A percentile compares a stretch with the other conserved stretches of the same genome.
These are phyloP conservation scores for Alloplasta piceator DNA, from an alignment of 2,888 invertebrate genomes.

Conservation along the genomic window DNA sequence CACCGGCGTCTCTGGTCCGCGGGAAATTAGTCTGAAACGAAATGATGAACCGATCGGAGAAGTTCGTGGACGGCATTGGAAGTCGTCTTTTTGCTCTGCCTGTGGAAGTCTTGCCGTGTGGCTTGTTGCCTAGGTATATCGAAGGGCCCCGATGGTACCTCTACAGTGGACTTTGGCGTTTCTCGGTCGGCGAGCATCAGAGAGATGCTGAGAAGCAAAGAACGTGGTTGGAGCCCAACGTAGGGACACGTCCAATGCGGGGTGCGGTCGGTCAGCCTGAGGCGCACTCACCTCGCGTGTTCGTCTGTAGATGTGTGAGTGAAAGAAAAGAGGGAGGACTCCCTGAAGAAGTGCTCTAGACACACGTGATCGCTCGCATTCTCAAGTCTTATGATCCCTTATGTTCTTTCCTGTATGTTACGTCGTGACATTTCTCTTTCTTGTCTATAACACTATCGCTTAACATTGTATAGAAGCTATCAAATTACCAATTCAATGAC, in stretches of 20 bases:
- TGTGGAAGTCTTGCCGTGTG: constrained; percentile 6
- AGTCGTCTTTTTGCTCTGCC: neutral
- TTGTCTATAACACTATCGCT: neutral
- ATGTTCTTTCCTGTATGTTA: neutral
- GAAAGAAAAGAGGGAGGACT: constrained; percentile 6
- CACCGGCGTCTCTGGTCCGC: neutral
- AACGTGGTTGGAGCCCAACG: constrained; percentile 28
- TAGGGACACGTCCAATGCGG: constrained; percentile 40
- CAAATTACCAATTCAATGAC: too few relatives aligned
- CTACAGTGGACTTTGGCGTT: neutral
- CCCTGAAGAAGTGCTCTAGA: constrained; percentile 22
- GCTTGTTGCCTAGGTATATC: neutral
- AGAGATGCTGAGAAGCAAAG: constrained; percentile 22
- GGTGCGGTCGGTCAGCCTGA: constrained; percentile 38
- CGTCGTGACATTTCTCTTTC: neutral
- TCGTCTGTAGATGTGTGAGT: neutral
- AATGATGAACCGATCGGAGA: constrained; percentile 15
- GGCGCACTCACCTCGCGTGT: constrained; percentile 11
- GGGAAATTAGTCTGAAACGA: neutral
- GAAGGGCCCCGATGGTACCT: neutral
- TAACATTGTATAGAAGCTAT: too few relatives aligned
- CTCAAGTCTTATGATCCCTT: constrained; percentile 9
- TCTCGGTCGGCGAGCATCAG: constrained; percentile 1
- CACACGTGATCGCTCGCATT: constrained; percentile 44
- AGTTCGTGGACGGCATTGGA: constrained; percentile 40